phyloP scores from a whole-genome alignment of 53 echinoderm and acorn worm species.

The Stichopus horrens region DNA sequence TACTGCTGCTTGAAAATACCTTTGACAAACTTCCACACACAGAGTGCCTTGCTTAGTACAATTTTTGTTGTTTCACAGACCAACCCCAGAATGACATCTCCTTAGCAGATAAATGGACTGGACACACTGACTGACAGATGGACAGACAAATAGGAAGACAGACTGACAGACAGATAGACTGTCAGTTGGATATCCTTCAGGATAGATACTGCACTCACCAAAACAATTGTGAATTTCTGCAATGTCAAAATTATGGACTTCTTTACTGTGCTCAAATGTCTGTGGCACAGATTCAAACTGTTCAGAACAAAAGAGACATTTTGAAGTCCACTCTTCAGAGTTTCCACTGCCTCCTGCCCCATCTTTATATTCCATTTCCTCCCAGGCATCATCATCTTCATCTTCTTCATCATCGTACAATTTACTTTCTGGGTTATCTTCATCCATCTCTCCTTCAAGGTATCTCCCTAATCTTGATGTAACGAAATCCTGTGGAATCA shows the following conservation, averaged over 20 bases:
- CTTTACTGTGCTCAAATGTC: constrained; percentile 62
- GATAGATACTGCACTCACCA: constrained; percentile 50
- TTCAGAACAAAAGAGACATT: constrained; percentile 81
- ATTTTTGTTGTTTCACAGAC: no score
- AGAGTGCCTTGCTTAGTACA: no score
- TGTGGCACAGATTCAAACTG: constrained; percentile 54
- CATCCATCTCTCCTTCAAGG: not conserved
- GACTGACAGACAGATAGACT: no score
- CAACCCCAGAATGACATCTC: no score
- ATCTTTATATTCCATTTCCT: constrained; percentile 66
- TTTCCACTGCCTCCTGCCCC: constrained; percentile 48
- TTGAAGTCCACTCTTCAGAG: constrained; percentile 35
- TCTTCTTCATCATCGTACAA: constrained; percentile 58
- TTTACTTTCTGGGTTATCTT: constrained; percentile 40
- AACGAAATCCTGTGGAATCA: no score
- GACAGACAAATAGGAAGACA: no score
- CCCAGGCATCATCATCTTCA: constrained; percentile 72
- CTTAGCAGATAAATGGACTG: no score
- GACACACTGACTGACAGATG: no score
- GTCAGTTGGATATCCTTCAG: no score
- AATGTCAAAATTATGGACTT: constrained; percentile 71
- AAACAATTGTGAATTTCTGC: constrained; percentile 55
- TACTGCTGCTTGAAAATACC: no score
- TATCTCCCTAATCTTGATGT: no score
- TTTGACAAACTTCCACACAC: no score